Conservation (phyloP, 2,888 invertebrate species). For the Saturnia japonica region DNA sequence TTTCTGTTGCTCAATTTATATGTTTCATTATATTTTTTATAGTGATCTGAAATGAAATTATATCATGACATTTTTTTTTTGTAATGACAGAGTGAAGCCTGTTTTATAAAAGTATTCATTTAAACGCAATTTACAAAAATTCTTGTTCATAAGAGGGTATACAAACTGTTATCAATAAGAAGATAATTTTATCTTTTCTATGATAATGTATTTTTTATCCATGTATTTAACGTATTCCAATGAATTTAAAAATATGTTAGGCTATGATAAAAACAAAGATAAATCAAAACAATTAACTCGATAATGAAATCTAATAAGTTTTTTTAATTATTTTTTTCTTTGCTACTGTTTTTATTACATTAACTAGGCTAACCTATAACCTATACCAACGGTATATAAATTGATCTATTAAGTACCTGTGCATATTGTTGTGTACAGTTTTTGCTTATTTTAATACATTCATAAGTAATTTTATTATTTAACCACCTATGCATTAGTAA, state of each 20-base stretch:
- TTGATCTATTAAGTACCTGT: constrained; percentile 17
- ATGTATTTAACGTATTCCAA: too few species aligned
- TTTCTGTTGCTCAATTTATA: background rate
- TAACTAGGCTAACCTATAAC: too few species aligned
- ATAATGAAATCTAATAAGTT: too few species aligned
- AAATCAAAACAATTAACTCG: too few species aligned
- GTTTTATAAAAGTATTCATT: background rate
- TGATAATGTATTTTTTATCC: too few species aligned
- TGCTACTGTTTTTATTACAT: background rate
- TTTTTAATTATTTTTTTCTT: too few species aligned
- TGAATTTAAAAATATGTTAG: too few species aligned
- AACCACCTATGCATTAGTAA: constrained; percentile 11
- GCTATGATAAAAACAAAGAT: too few species aligned
- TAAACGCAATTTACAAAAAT: background rate
- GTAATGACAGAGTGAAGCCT: background rate
- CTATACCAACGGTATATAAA: background rate
- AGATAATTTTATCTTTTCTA: too few species aligned
- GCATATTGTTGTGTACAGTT: constrained; percentile 23
- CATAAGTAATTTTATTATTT: constrained; percentile 15
- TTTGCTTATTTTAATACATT: too few species aligned
- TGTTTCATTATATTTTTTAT: too few species aligned
- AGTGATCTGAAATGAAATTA: constrained; percentile 1
- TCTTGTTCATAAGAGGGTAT: background rate
- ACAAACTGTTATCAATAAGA: too few species aligned
- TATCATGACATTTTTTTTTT: constrained; percentile 14